These are phyloP conservation scores for Hemiprocne comata DNA, from an alignment of 2,113 vertebrate genomes.

Conservation along the genomic window DNA sequence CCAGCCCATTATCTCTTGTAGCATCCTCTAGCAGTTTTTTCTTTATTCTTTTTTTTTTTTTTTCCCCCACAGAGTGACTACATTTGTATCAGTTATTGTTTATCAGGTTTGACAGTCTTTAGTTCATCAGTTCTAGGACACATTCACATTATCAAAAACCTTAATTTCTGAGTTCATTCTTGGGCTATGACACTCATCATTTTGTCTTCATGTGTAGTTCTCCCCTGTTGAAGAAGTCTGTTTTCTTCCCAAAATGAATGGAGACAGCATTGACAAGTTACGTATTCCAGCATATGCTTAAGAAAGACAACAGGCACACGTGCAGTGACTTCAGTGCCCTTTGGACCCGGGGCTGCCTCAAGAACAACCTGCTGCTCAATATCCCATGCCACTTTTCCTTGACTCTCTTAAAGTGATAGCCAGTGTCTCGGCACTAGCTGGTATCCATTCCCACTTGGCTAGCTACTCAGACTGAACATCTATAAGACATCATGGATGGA, in stretches of 20 bases:
- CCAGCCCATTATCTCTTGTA: not conserved
- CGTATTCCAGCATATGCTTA: not conserved
- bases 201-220: not conserved
- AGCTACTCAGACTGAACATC: not conserved
- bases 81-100: not conserved
- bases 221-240: not conserved
- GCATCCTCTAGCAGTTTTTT: not conserved
- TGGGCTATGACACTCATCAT: rapidly evolving
- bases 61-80: no score
- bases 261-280: not conserved
- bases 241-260: not conserved
- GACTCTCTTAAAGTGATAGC: no score
- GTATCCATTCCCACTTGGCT: not conserved
- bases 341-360: not conserved
- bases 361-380: not conserved
- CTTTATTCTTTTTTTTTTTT: not conserved
- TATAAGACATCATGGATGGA: not conserved
- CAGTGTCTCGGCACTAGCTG: not conserved
- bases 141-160: not conserved
- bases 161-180: not conserved
- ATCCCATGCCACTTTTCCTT: not conserved
- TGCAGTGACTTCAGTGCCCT: not conserved
- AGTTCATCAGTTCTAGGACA: not conserved
- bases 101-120: not conserved
- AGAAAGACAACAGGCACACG: not conserved